Conservation (phyloP, 1,140 invertebrate genomes). For the Camponotus floridanus region DNA sequence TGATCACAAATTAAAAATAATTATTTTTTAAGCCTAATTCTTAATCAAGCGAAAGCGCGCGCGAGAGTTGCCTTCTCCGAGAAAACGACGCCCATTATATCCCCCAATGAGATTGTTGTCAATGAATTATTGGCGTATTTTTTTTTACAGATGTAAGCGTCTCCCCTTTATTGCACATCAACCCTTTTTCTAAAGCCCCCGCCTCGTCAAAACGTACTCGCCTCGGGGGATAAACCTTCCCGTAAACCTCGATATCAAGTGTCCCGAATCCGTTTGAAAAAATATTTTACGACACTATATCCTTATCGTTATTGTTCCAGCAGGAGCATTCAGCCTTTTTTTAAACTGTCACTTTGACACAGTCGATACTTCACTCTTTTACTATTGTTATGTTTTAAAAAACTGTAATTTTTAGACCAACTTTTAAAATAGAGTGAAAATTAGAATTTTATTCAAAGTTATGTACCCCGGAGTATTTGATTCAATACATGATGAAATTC, state of each 20-base stretch:
- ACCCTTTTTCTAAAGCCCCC: conserved; percentile 79
- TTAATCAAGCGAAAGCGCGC: conserved; percentile 79
- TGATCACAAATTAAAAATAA: conserved; percentile 86
- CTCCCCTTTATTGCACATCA: conserved; percentile 80
- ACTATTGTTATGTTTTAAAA: not conserved
- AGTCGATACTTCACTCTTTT: conserved; percentile 13
- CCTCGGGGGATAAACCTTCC: conserved; percentile 67
- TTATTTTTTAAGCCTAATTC: conserved; percentile 85
- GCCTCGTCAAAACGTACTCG: conserved; percentile 67
- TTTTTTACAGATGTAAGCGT: conserved; percentile 82
- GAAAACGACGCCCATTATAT: conserved; percentile 83
- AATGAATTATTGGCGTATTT: conserved; percentile 85
- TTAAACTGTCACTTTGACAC: conserved; percentile 12
- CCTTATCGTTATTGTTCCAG: conserved; percentile 46
- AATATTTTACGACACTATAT: conserved; percentile 41
- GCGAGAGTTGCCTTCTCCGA: conserved; percentile 71
- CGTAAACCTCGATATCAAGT: conserved; percentile 69
- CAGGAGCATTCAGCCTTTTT: conserved; percentile 11
- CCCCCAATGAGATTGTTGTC: conserved; percentile 85
- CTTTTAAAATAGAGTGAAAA: not conserved
- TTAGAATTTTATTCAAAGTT: not conserved
- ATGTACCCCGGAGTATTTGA: not conserved
- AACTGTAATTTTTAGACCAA: not conserved
- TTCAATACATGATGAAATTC: not conserved
- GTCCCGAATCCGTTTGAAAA: conserved; percentile 51